These are phyloP conservation scores for Phorcus lineatus DNA, from an alignment of 2,888 invertebrate species.

Conservation along the genomic window DNA sequence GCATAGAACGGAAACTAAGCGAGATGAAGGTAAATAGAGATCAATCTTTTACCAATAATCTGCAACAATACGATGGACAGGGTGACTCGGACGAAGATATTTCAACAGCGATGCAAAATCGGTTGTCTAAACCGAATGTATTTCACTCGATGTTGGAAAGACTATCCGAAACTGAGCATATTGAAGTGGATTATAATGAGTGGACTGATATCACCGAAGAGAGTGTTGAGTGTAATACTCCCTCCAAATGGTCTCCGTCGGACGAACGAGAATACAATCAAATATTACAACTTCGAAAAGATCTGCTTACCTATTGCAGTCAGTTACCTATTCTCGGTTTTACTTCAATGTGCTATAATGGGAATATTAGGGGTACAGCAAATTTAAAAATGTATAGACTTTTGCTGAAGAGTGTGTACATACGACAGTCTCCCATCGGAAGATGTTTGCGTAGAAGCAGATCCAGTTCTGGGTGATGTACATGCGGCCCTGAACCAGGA, in stretches of 20 bases:
- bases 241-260: background rate
- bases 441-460: constrained; percentile 98
- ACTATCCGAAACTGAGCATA: background rate
- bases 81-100: background rate
- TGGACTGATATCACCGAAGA: background rate
- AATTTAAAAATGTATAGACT: too few species aligned
- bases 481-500: constrained; percentile 94
- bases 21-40: too few species aligned
- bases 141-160: background rate
- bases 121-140: background rate
- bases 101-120: background rate
- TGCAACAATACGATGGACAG: too few species aligned
- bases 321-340: background rate
- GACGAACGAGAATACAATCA: background rate
- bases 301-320: background rate
- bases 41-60: too few species aligned
- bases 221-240: background rate
- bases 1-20: too few species aligned
- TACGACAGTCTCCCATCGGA: constrained; percentile 93
- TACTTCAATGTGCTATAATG: too few species aligned
- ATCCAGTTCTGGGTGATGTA: constrained; percentile 96
- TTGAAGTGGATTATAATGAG: background rate
- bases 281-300: background rate
- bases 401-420: constrained; percentile 43
- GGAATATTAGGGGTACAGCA: too few species aligned